Base-by-base conservation (phyloP, 37 sponge, comb jelly and placozoan genomes). In the Lycopodina hypogea region DNA sequence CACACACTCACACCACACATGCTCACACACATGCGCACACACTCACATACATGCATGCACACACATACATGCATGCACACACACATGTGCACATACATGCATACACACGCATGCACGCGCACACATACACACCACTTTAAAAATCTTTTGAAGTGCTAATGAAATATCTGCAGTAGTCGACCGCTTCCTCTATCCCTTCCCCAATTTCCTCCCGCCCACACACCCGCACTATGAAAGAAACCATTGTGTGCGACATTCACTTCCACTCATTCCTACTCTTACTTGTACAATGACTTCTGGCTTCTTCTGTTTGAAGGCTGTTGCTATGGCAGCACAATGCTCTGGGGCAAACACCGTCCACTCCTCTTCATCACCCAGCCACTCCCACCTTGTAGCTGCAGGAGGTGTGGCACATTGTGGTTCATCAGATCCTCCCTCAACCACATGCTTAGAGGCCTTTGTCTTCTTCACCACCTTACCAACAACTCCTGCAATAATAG, bases 311-410 rank as follows among this genome's bases (percentile, higher is more conserved):
- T 55, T n/a, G 3, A 88, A 50, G 33, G 84, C 79, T 26, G 73
- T 75, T 19, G 75, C 78, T 11, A 88, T 19, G 23, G 29, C 37
- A 18, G 24, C 62, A 68, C 52, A 34, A 53, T 74, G 77, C 0
- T 71, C 69, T 23, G 63, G 33, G 18, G 80, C 65, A 70, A 72
- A 90, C 22, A 36, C 18, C 30, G 29, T 72, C 91, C 91, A 90
- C 32, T 8, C 28, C 21, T 74, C 86, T 14, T 64, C 69, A 52
- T 90, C 91, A 58, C 65, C 76, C 66, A 82, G 56, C 91, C 91
- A 90, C 70, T 90, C 87, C 91, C 91, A 90, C 29, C 12, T 50
- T 6, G 32, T 17, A 35, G 21, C 14, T 29, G 30, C 8, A 32
- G 68, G 68, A 26, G 26, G 57, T 55, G 23, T 38, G 53, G 38